Conservation (phyloP, 2,888 invertebrate genomes). For the Yponomeuta cagnagella region DNA sequence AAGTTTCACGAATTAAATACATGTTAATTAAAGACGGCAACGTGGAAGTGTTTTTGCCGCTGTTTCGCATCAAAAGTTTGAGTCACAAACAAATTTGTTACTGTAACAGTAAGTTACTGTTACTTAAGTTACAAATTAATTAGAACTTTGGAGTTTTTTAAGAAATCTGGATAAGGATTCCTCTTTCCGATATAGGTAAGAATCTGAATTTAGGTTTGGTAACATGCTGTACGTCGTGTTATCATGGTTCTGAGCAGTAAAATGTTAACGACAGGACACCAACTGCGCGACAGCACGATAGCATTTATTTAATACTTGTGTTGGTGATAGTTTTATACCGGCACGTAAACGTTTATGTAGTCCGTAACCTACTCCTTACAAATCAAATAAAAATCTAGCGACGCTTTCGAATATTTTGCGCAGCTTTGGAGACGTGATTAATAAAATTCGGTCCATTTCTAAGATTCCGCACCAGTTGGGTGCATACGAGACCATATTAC, state of each 20-base stretch:
- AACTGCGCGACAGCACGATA: not conserved
- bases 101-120: not conserved
- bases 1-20: conserved; percentile 6
- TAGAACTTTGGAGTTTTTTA: not conserved
- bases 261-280: not conserved
- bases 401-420: too few relatives aligned
- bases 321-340: not conserved
- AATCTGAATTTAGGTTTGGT: not conserved
- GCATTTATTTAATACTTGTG: not conserved
- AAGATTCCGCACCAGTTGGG: too few relatives aligned
- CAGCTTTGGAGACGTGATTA: not conserved
- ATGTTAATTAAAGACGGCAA: conserved; percentile 16
- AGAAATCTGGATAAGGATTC: not conserved
- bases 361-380: not conserved
- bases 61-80: conserved; percentile 27
- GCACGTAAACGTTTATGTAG: not conserved
- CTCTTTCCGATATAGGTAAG: not conserved
- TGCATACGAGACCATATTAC: too few relatives aligned
- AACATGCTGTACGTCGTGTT: not conserved
- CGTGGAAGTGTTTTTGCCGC: conserved; percentile 41
- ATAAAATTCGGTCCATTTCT: not conserved
- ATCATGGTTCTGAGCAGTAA: conserved; percentile 1
- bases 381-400: not conserved
- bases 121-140: not conserved
- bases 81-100: not conserved